These are phyloP conservation scores for Elaphurus davidianus DNA, from an alignment of 2,113 vertebrate species.

Conservation along the genomic window DNA sequence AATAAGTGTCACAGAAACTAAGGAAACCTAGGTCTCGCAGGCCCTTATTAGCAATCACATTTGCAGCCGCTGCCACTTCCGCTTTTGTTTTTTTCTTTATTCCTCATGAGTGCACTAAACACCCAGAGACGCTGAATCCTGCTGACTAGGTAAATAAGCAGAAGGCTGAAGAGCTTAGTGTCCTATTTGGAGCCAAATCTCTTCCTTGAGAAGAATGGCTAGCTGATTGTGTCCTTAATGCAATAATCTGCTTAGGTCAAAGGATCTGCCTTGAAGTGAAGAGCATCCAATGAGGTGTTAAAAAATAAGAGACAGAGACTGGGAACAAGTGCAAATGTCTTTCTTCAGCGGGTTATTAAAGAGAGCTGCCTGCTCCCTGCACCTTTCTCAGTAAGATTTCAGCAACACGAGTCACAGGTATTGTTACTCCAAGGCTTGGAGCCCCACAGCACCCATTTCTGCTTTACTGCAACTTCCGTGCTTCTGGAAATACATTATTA, in stretches of 20 bases:
- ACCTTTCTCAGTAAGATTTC: not conserved
- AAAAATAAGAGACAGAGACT: not conserved
- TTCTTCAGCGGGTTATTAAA: conserved; percentile 45
- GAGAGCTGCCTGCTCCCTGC: conserved; percentile 59
- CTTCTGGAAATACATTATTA: accelerated
- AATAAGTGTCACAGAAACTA: conserved; percentile 87
- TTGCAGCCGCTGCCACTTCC: conserved; percentile 72
- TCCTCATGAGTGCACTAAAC: conserved; percentile 70
- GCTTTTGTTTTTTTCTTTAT: conserved; percentile 73
- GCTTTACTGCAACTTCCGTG: accelerated
- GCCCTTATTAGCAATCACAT: conserved; percentile 79
- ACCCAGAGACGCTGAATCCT: conserved; percentile 64
- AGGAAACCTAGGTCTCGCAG: conserved; percentile 79
- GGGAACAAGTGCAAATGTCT: not conserved
- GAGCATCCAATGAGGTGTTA: conserved; percentile 58
- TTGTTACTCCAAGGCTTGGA: not conserved
- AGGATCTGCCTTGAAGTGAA: conserved; percentile 77
- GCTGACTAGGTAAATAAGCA: conserved; percentile 81
- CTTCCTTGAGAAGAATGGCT: conserved; percentile 77
- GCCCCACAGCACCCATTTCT: not conserved
- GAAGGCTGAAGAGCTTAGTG: conserved; percentile 83
- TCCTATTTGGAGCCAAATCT: conserved; percentile 86
- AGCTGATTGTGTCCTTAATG: conserved; percentile 79
- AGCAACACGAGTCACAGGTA: not conserved
- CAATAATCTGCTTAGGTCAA: conserved; percentile 87